These are phyloP conservation scores for Pemphigus obesinymphae DNA, from an alignment of 1,140 invertebrate genomes.

Conservation along the genomic window DNA sequence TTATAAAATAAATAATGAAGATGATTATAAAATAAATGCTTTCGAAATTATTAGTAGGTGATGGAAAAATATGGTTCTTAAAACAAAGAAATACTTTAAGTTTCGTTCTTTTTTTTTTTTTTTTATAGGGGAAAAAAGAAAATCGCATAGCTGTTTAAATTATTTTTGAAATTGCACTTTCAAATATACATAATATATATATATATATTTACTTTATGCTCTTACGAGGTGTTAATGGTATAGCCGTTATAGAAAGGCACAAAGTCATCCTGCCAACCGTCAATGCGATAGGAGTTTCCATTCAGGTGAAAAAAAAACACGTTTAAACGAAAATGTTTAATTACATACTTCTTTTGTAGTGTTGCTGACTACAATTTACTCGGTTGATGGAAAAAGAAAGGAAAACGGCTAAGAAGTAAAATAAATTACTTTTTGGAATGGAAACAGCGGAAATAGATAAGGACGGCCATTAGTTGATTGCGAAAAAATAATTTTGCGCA, in stretches of 20 bases:
- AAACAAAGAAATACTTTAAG: neutral
- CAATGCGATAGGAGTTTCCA: conserved; percentile 4
- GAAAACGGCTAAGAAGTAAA: neutral
- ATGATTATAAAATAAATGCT: conserved; percentile 18
- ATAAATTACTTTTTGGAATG: conserved; percentile 36
- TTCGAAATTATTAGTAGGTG: conserved; percentile 15
- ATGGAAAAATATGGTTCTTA: neutral
- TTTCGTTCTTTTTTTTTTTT: neutral
- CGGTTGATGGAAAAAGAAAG: neutral
- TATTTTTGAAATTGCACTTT: neutral
- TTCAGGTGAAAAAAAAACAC: neutral
- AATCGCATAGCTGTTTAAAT: neutral
- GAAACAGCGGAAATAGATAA: conserved; percentile 19
- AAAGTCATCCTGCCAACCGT: neutral
- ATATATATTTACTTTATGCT: neutral
- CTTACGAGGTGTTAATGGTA: conserved; percentile 11
- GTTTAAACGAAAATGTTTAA: conserved; percentile 28
- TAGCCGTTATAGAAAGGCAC: neutral
- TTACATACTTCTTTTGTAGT: conserved; percentile 29
- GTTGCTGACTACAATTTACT: neutral
- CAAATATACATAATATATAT: too few species aligned
- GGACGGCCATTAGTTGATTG: conserved; percentile 33
- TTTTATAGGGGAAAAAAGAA: neutral
- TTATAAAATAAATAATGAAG: neutral
- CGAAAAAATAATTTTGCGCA: neutral